These are phyloP conservation scores for Bombyx huttoni DNA, from an alignment of 2,888 invertebrate genomes.

Conservation along the genomic window DNA sequence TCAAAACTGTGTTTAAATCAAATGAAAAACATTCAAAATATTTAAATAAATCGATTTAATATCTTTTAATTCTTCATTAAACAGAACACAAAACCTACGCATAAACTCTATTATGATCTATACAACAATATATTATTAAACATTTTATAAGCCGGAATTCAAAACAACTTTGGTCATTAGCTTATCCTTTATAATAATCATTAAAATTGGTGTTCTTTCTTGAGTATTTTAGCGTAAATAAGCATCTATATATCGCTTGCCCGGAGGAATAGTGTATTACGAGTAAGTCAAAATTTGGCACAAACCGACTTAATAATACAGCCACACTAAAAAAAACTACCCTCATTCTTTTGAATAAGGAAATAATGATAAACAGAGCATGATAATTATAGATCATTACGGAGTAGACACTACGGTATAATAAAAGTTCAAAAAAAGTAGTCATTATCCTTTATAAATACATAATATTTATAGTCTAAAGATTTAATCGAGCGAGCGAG, in stretches of 20 bases:
- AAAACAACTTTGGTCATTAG: constrained; percentile 69
- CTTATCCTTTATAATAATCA: constrained; percentile 41
- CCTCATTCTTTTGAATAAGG: no score
- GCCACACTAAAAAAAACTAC: no score
- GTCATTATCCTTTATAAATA: no score
- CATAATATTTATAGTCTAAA: no score
- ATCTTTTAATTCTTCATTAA: constrained; percentile 57
- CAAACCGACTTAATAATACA: no score
- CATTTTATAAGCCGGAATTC: constrained; percentile 52
- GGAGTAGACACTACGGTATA: no score
- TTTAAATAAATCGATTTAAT: constrained; percentile 50
- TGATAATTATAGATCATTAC: no score
- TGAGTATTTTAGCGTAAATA: constrained; percentile 29
- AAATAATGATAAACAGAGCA: no score
- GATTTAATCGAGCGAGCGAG: no score
- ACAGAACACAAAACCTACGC: constrained; percentile 57
- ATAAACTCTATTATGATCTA: constrained; percentile 17
- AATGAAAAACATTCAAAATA: constrained; percentile 12
- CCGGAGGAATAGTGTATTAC: no score
- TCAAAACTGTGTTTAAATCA: not conserved
- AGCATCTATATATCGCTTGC: not conserved
- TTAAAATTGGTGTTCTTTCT: constrained; percentile 31
- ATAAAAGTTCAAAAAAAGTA: no score
- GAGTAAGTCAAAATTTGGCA: no score
- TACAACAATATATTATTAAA: constrained; percentile 17